Conservation (phyloP, 2,113 vertebrate species). For the Cheirogaleus medius region DNA sequence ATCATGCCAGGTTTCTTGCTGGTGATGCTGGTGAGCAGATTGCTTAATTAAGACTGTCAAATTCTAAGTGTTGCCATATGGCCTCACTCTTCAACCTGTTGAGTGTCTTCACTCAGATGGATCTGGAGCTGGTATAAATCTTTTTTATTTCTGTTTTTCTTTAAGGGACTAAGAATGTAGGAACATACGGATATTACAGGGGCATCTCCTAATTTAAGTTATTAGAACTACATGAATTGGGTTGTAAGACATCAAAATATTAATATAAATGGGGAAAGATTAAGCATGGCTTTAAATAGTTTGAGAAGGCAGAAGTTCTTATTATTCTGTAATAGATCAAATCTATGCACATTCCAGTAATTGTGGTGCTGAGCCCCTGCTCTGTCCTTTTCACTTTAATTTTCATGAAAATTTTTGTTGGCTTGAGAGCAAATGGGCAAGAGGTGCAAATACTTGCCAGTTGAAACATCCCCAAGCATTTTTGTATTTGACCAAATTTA, state of each 20-base stretch:
- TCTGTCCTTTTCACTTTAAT: constrained; percentile 10
- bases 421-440: not conserved
- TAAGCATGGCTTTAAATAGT: constrained; percentile 48
- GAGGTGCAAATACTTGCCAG: not conserved
- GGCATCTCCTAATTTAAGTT: constrained; percentile 47
- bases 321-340: constrained; percentile 31
- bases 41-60: constrained; percentile 63
- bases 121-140: constrained; percentile 40
- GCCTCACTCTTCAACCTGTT: constrained; percentile 64
- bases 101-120: constrained; percentile 25
- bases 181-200: not conserved
- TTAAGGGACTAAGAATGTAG: constrained; percentile 53
- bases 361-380: not conserved
- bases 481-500: not conserved
- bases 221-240: constrained; percentile 35
- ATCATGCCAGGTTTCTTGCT: constrained; percentile 18
- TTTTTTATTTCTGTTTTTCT: constrained; percentile 57
- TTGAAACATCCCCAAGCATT: not conserved
- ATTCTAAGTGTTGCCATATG: constrained; percentile 60
- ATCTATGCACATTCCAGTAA: constrained; percentile 14
- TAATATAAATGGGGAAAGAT: constrained; percentile 49
- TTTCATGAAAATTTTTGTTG: constrained; percentile 38
- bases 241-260: constrained; percentile 1
- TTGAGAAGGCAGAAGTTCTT: constrained; percentile 7
- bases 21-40: constrained; percentile 61